Evolutionary conservation across 2,888 invertebrate genomes (phyloP), one percentile per base, ranked within the genome.

Genomic region (Cataglyphis rosenhaueri): DNA sequence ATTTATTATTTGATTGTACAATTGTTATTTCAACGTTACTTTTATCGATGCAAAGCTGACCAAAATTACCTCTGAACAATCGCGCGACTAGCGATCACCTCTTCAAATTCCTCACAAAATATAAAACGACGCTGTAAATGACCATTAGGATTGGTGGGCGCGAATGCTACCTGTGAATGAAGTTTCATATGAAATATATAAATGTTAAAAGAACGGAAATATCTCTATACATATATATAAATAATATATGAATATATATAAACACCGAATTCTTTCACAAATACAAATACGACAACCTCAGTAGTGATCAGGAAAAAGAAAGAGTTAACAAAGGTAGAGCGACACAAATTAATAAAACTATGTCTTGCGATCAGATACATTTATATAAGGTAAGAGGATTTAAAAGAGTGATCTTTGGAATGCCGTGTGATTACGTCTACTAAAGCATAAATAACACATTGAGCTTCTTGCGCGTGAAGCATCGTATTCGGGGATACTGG

Each of bases 91-190:
- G 89, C 85, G 85, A 55, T 84, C 85, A 88, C 88, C 90, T 90
- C 90, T 87, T 89, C 86, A 86, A 88, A 88, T 88, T 88, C 90
- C 90, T 88, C 79, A 85, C 82, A 84, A 84, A 76, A 84, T 65
- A 83, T 70, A 83, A 70, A 78, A 79, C 70, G 44, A 79, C 68
- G 81, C 83, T 78, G 82, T 85, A 75, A 84, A 84, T 82, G 74
- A 89, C 81, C 84, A 84, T 88, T 86, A 85, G 85, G 88, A 85
- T 85, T 83, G 89, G 85, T 87, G 92, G 92, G 93, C 91, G 93
- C 90, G 92, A 93, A 90, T 92, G 92, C 91, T 92, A 92, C 91
- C 91, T 92, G 92, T 91, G 92, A 91, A 92, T 92, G 92, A 93
- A 93, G 92, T 92, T 93, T 92, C 91, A 91, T 91, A 92, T 90